Conservation (phyloP, 2,888 invertebrate species). For the Stenoptilia bipunctidactyla region DNA sequence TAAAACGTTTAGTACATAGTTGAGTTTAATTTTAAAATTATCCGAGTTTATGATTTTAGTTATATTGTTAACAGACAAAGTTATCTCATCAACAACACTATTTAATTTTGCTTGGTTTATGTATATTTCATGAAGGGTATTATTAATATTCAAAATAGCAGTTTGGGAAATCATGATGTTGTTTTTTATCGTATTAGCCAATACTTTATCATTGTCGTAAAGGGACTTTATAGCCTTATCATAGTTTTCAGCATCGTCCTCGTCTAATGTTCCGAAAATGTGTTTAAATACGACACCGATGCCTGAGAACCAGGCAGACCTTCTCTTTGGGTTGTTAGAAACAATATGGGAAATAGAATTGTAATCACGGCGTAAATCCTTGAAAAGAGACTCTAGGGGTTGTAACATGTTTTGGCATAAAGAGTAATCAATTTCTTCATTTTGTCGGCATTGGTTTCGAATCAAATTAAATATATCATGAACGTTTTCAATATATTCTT, state of each 20-base stretch:
- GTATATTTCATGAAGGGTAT: not conserved
- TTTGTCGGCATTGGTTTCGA: constrained; percentile 10
- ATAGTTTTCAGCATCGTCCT: constrained; percentile 1
- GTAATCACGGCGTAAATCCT: not conserved
- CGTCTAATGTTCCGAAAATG: constrained; percentile 3
- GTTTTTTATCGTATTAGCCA: not conserved
- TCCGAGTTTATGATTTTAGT: not conserved
- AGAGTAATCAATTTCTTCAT: constrained; percentile 1
- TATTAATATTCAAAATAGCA: not conserved
- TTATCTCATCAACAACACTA: not conserved
- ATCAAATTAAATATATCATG: constrained; percentile 10
- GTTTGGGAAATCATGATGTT: constrained; percentile 1
- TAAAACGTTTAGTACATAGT: constrained; percentile 8
- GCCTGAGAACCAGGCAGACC: constrained; percentile 16
- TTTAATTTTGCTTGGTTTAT: not conserved
- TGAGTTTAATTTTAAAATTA: constrained; percentile 4
- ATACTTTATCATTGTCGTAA: not conserved
- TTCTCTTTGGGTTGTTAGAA: constrained; percentile 7
- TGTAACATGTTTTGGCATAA: constrained; percentile 2
- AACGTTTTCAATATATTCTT: constrained; percentile 16
- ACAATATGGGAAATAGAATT: not conserved
- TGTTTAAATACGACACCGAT: constrained; percentile 17
- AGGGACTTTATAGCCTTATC: constrained; percentile 1
- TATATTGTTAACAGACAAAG: not conserved
- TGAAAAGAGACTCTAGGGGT: not conserved